Evolutionary conservation across 2,797 vertebrate genomes (phyloP), one percentile per base, ranked within the genome.

Genomic region (Aulostomus chinensis): DNA sequence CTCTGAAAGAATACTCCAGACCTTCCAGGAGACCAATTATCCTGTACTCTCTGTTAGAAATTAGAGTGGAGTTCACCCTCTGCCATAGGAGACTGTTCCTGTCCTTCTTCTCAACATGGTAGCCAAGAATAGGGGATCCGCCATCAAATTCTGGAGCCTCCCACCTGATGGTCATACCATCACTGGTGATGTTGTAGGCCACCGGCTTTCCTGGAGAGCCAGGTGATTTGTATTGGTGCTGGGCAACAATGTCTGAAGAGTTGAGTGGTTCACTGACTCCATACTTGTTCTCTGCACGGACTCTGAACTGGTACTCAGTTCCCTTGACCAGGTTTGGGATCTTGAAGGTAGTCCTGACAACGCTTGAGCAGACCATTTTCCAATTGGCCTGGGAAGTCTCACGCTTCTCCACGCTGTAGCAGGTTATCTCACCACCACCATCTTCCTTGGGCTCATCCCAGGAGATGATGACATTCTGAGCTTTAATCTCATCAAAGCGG

Each of bases 81-180:
- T 95, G 93, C 97, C 97, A 99, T 58, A 99, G 77, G 32, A 99
- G 94, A 80, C 97, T 99, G 76, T 99, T 99, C 79, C 96, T 94
- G 89, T 99, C 97, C 85, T 99, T 99, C 89, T 96, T 99, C 85
- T 98, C 96, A 73, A 99, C 92, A 11, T 98, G 93, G 76, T 94
- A 99, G 55, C 97, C 97, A 68, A 91, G 89, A 78, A 99, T 86
- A 56, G 96, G 94, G 42, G 97, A 96, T 59, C 97, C 97, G 8
- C 97, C 97, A 26, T 99, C 95, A 58, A 97, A 99, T 32, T 76
- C 83, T 0, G 97, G 95, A 47, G 94, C 94, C 73, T 98, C 97
- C 97, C 97, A 99, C 61, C 87, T 92, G 65, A 98, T 93, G 53
- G 92, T 95, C 94, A 98, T 97, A 58, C 96, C 96, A 71, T 99